Evolutionary conservation across 2,888 invertebrate genomes (phyloP).

Genomic region (Agrilus cyanescens): DNA sequence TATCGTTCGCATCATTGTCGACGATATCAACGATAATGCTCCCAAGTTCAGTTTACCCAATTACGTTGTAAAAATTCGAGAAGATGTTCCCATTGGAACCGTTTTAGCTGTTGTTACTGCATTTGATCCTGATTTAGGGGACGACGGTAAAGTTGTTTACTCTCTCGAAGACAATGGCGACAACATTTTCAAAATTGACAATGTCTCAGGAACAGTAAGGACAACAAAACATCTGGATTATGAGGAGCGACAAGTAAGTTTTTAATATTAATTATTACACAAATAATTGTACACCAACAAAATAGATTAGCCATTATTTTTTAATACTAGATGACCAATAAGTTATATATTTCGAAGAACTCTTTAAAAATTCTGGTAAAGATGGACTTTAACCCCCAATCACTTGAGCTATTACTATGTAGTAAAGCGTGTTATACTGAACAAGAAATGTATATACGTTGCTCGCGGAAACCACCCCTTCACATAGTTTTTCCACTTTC

Average conservation of each 20-base stretch:
- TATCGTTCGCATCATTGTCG: conserved; percentile 65
- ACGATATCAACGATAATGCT: conserved; percentile 85
- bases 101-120: conserved; percentile 75
- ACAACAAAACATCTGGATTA: conserved; percentile 72
- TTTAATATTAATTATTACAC: too few species aligned
- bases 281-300: too few species aligned
- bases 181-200: conserved; percentile 70
- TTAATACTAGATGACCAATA: too few species aligned
- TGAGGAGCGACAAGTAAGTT: conserved; percentile 58
- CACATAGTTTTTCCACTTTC: too few species aligned
- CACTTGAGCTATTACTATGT: too few species aligned
- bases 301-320: too few species aligned
- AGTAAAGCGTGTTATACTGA: too few species aligned
- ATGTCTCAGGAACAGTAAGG: conserved; percentile 73
- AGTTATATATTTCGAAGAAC: too few species aligned
- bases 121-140: conserved; percentile 75
- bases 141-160: conserved; percentile 71
- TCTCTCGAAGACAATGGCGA: conserved; percentile 61
- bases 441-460: too few species aligned
- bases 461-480: too few species aligned
- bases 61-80: conserved; percentile 72
- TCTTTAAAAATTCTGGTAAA: too few species aligned
- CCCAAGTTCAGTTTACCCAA: conserved; percentile 68
- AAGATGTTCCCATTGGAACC: conserved; percentile 81
- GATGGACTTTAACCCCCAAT: too few species aligned